Conservation (phyloP, 2,113 vertebrate genomes). For the Anseranas semipalmata region DNA sequence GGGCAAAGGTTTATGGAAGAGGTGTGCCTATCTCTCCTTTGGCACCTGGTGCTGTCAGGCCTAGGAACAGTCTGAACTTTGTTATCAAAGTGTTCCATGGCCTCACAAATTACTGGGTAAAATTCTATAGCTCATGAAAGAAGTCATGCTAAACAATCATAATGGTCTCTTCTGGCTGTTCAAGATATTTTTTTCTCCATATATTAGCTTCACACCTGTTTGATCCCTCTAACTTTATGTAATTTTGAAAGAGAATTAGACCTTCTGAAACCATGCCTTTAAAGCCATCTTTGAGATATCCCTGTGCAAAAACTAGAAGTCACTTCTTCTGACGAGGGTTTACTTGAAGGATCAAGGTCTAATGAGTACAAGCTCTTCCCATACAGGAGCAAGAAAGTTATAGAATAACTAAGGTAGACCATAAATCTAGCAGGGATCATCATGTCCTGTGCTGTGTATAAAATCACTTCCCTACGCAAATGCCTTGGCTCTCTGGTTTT, state of each 20-base stretch:
- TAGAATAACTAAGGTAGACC: not conserved
- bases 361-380: not conserved
- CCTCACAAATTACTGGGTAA: not conserved
- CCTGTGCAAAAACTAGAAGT: not conserved
- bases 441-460: not conserved
- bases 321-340: not conserved
- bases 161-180: not conserved
- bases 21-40: not conserved
- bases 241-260: not conserved
- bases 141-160: not conserved
- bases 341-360: not conserved
- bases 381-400: not conserved
- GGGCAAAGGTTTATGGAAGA: conserved; percentile 15
- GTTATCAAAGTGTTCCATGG: not conserved
- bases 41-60: not conserved
- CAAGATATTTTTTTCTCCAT: not conserved
- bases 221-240: not conserved
- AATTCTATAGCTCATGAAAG: not conserved
- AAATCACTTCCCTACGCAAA: not conserved
- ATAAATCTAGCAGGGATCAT: not conserved
- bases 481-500: not conserved
- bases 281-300: not conserved
- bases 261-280: not conserved
- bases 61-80: not conserved
- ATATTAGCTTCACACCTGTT: not conserved